Base-by-base conservation (phyloP, 2,113 vertebrate genomes). In the Nematolebias whitei region DNA sequence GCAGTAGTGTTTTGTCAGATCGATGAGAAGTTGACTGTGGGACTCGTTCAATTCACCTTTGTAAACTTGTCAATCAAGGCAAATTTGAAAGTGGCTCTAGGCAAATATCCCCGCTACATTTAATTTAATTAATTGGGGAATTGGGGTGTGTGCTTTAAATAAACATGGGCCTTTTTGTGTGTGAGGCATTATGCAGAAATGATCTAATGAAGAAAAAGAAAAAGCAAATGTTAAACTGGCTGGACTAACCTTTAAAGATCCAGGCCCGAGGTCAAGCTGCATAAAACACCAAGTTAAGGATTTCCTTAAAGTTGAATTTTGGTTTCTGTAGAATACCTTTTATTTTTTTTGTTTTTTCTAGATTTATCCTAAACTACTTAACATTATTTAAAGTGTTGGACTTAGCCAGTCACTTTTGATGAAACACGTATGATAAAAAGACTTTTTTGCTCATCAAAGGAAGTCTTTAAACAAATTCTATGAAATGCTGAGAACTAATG, bases 21-120 rank as follows among this genome's bases (percentile, higher is more conserved):
- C 55, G 19, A 23, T 68, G 15, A 18, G 71, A 76, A 69, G 32
- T 62, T 54, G 55, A 23, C 60, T 67, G 49, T 65, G 53, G 60
- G 77, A 85, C 79, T 74, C 58, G 32, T 8, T 35, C 32, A 67
- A 20, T 61, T 1, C 4, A 38, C 52, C 70, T 83, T 87, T 82
- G 69, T 85, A 57, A 71, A 69, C 66, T 74, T 73, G 64, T 77
- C 68, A 48, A 56, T 85, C 72, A 79, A 74, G 85, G 83, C 71
- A 73, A 72, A 81, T 85, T 83, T 83, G 24, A 71, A 82, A 82
- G 77, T 18, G 16, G 55, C 79, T 73, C 32, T 2, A 20, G 61
- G 83, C 69, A 60, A 79, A 71, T 84, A 84, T 82, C 63, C 55
- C 56, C 29, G 58, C 63, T 56, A 40, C 56, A 48, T 13, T 83